Base-by-base conservation (phyloP, 92 coral and sea anemone genomes). In the Meandrina meandrites region DNA sequence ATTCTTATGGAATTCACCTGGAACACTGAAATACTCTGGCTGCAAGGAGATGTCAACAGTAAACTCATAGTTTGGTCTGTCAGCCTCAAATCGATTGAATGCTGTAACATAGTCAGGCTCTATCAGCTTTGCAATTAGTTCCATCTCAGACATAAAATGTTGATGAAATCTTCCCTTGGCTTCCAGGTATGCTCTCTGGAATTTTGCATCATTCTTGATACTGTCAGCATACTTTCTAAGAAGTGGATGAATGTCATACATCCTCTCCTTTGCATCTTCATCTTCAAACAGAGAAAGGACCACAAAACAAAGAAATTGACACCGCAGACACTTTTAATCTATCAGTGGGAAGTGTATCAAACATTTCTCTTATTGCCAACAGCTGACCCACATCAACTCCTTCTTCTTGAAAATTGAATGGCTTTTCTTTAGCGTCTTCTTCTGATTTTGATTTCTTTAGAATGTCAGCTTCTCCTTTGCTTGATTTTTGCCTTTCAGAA, bases 311-410 rank as follows among this genome's bases (percentile, higher is more conserved):
- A 1, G 91, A 88, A 24, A 82, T 31, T 30, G n/a, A 34, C 1
- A 88, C 82, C 1, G 83, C 79, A 34, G 80, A 81, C 36, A 81
- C 62, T 40, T 82, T 81, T 36, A 88, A 48, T 18, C 34, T 50
- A 6, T 76, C 57, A n/a, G 53, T 76, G 53, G 80, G n/a, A 21
- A 76, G 80, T 68, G 73, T 68, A 68, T 68, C 87, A 90, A 92
- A 90, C 77, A 88, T 81, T 57, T 62, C 91, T 45, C 54, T 76
- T 18, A 92, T 79, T 68, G 89, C 79, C 67, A 22, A 45, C 21
- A 76, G 50, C 57, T 76, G 57, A 45, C 80, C 80, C 68, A 5
- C 34, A 19, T 68, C 62, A 17, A n/a, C 64, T 15, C n/a, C 48
- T 16, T 36, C 22, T 28, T 79, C 62, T n/a, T 24, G 75, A 36